These are phyloP conservation scores for Miniopterus natalensis DNA, from an alignment of 2,113 vertebrate genomes.

Conservation along the genomic window DNA sequence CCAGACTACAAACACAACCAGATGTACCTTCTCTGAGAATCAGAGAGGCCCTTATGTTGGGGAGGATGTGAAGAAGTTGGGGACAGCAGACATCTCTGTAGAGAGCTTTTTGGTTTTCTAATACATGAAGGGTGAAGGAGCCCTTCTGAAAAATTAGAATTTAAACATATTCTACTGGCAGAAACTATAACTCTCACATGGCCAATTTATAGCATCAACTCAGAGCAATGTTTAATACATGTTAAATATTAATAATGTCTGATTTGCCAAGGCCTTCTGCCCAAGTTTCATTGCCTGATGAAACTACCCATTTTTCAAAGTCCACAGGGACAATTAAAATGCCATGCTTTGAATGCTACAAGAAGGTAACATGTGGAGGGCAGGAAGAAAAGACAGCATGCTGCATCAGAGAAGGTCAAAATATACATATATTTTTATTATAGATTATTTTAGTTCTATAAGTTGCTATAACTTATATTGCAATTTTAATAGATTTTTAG, in stretches of 20 bases:
- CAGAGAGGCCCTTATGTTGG: background rate
- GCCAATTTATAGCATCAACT: constrained; percentile 46
- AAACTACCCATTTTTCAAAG: constrained; percentile 45
- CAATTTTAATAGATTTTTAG: background rate
- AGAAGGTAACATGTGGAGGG: constrained; percentile 20
- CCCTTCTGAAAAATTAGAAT: constrained; percentile 43
- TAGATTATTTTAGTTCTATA: background rate
- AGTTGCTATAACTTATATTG: background rate
- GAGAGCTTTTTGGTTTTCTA: constrained; percentile 1
- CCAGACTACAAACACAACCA: background rate
- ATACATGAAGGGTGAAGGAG: constrained; percentile 4
- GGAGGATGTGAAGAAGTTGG: background rate
- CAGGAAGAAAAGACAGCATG: background rate
- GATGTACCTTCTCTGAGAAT: background rate
- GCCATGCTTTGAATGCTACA: background rate
- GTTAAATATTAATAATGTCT: constrained; percentile 66
- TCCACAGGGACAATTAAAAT: constrained; percentile 51
- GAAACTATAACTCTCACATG: constrained; percentile 17
- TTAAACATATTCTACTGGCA: background rate
- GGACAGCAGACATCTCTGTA: background rate
- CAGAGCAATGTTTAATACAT: constrained; percentile 56
- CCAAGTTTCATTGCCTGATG: constrained; percentile 46
- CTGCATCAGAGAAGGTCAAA: background rate
- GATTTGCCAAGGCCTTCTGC: constrained; percentile 31
- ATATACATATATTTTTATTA: constrained; percentile 3